Evolutionary conservation across 2,888 invertebrate species (phyloP), one percentile per base, ranked within the genome.

Genomic region (Drosophila algonquin): DNA sequence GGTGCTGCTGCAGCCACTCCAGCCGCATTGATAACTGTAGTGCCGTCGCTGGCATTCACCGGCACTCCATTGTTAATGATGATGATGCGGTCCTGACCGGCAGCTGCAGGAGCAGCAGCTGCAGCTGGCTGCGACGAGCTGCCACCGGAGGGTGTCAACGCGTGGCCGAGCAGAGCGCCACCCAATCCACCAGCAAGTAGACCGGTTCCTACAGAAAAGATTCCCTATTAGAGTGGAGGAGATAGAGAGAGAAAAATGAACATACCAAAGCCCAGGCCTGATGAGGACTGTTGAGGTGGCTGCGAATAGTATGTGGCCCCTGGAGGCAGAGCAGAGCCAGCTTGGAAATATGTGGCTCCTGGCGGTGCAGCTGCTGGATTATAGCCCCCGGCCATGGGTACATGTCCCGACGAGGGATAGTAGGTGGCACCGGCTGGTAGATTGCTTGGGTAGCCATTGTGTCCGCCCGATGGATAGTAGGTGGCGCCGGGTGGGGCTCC

Each of bases 211-310:
- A 55, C 7, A 44, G 44, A 55, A 16, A 18, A 7, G 40, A 30
- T 50, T 59, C 16, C 30, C 9, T 3, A 32, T 50, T 48, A 30
- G 45, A 6, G 24, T 9, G 12, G 44, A 14, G 32, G 18, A 40
- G 10, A 12, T 7, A 12, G 24, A 27, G 16, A 14, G 32, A 47
- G n/a, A 50, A 8, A 14, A 12, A 32, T 14, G 14, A 8, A 73
- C 88, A 85, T 78, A 92, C 92, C 92, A 40, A 92, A 90, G 54
- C 92, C 92, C 63, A 90, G 83, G 46, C 92, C 92, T 1, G 92
- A 91, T 18, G 91, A 91, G 12, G 91, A 83, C 61, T 89, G 83
- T 51, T 91, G 90, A 5, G 91, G 91, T 24, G 90, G 80, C 51
- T 89, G 79, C 6, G 90, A 70, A 55, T 90, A 87, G 16, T 84